phyloP scores from a whole-genome alignment of 2,113 vertebrate genomes.

The Noturus placidus region DNA sequence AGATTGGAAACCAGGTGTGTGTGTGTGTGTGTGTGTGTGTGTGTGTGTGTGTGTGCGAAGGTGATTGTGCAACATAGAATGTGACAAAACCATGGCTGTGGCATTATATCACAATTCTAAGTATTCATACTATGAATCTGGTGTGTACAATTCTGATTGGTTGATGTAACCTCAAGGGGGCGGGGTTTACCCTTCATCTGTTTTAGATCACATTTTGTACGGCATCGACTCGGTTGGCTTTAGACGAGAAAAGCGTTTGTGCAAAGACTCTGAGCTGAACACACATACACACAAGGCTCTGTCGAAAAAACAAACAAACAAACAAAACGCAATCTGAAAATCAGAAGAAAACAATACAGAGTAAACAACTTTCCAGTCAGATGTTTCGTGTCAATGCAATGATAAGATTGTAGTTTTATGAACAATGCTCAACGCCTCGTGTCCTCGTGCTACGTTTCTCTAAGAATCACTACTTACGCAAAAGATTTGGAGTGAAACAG shows the following conservation, averaged over 20 bases:
- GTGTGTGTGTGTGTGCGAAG: not conserved
- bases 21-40: constrained; percentile 15
- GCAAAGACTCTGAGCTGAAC: not conserved
- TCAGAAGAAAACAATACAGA: not conserved
- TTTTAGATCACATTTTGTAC: not conserved
- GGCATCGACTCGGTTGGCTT: not conserved
- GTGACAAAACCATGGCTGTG: not conserved
- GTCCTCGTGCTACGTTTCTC: not conserved
- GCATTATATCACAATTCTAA: not conserved
- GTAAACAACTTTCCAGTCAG: not conserved
- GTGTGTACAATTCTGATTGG: not conserved
- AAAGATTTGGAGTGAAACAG: not conserved
- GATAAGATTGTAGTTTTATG: not conserved
- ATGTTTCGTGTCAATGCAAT: not conserved
- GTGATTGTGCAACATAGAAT: not conserved
- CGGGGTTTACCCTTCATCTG: not conserved
- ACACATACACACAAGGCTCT: not conserved
- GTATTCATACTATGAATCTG: not conserved
- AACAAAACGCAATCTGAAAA: not conserved
- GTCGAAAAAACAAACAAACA: not conserved
- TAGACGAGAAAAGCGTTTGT: not conserved
- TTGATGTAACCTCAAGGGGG: not conserved
- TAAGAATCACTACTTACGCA: not conserved
- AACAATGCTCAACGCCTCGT: not conserved
- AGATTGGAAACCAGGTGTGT: not conserved